Evolutionary conservation across 23 tunicate species (phyloP).

Genomic region (Styela clava): DNA sequence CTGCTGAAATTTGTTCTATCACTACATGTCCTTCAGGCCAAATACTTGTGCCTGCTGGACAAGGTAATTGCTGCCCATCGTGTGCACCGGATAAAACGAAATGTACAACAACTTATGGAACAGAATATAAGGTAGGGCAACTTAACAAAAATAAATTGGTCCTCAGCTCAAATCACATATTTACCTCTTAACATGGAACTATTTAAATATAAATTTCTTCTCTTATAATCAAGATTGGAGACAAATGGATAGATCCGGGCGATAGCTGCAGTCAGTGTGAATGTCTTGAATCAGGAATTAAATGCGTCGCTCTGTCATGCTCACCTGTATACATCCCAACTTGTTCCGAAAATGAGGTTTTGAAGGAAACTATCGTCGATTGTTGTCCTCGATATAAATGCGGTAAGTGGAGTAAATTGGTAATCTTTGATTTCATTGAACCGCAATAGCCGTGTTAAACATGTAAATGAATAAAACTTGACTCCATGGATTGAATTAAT

Average conservation of each 20-base stretch:
- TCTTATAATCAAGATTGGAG: slow-evolving; percentile 12
- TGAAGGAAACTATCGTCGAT: background rate
- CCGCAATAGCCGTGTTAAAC: slow-evolving; percentile 1
- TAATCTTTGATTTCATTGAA: too few species aligned
- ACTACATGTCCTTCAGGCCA: background rate
- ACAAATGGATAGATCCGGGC: slow-evolving; percentile 1
- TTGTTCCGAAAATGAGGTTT: background rate
- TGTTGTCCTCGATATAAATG: slow-evolving; percentile 2
- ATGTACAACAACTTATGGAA: background rate
- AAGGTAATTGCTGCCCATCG: background rate
- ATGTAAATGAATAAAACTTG: too few species aligned
- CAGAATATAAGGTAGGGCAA: background rate
- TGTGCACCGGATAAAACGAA: background rate
- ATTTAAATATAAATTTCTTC: too few species aligned
- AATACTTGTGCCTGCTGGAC: background rate
- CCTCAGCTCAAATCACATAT: too few species aligned
- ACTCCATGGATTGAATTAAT: too few species aligned
- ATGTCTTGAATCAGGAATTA: background rate
- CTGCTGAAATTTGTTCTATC: background rate
- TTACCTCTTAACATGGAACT: too few species aligned
- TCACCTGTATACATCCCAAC: background rate
- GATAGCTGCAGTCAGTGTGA: background rate
- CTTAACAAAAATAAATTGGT: too few species aligned
- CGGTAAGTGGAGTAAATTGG: too few species aligned
- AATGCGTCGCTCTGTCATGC: background rate